Evolutionary conservation across 2,113 vertebrate genomes (phyloP), one percentile per base, ranked within the genome.

Genomic region (Murina feae): DNA sequence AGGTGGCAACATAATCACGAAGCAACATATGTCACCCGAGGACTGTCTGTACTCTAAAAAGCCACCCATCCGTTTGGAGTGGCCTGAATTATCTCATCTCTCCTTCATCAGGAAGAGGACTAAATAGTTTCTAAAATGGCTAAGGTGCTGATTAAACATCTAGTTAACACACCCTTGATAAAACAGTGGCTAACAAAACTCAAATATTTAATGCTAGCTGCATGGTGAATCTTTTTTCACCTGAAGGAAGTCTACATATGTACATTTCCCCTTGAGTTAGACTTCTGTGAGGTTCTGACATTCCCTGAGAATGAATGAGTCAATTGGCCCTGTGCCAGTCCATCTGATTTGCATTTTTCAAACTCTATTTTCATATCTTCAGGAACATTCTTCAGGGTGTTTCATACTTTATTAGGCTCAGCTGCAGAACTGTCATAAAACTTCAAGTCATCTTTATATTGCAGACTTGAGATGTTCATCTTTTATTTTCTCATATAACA

Each of bases 321-420:
- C 83, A 39, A 25, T 58, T 83, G 90, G 11, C 10, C 82, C 37
- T 74, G 37, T 86, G 37, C 74, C 72, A 63, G 13, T 65, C 53
- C 44, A 83, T 58, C 8, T 65, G 30, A 90, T 91, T 86, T 88
- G 42, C 55, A 96, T 86, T 85, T 86, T 79, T 69, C 55, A 83
- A 82, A 93, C 13, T 75, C 28, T 28, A 90, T 92, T 94, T 92
- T 55, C 35, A 49, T 81, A n/a, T 30, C n/a, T 90, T 89, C 65
- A 92, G 60, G 65, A 92, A 78, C 37, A 82, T 69, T 88, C 10
- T 9, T 95, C 35, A 91, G 75, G 90, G 84, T 49, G 14, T 21
- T 66, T 71, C 60, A 37, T 82, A 58, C 39, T 90, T 96, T 81
- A 81, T 87, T 65, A 82, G 49, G n/a, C 25, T 80, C 12, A 28